Base-by-base conservation (phyloP, 2,888 invertebrate species). In the Melanargia galathea region DNA sequence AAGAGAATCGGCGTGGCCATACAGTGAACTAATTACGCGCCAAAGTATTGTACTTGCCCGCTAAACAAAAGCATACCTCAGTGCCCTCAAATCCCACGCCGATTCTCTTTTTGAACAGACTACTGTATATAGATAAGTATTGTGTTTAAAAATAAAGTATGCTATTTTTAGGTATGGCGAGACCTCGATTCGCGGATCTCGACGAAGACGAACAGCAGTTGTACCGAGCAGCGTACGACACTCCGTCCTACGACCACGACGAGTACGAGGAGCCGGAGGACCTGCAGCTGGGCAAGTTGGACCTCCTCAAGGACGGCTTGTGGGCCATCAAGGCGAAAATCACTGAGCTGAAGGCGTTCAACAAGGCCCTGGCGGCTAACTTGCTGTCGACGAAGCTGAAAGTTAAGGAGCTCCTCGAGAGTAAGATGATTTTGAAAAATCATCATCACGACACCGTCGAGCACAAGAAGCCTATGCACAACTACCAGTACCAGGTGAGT, bases 241-340 rank as follows among this genome's bases (percentile, higher is more conserved):
- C 86, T 4, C 87, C 84, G 0, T 68, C 81, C 0, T 87, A 88
- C 69, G 78, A 83, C 65, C 79, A 84, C 46, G 81, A 86, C 5
- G 79, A 82, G 38, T 79, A 82, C 46, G 73, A 82, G 5, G 79
- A 84, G 43, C 77, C 81, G 0, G 76, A 81, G 0, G 82, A 83
- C 59, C 64, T 81, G 7, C 73, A 83, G 2, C 65, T 73, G 0
- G 82, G 80, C 69, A 87, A 88, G 72, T 73, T 90, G 70, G 90
- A 89, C 72, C 76, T 90, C 64, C 74, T 87, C 18, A 89, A 90
- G 64, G 90, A 88, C 56, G 84, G 85, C 0, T 70, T 90, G 63
- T 90, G 88, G 90, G 84, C 82, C 1, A 62, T 90, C 38, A 89
- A 89, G 64, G 82, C 89, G 0, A 87, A 90, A 69, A 71, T 90